Conservation (phyloP, 2,888 invertebrate species). For the Phyllotreta striolata region DNA sequence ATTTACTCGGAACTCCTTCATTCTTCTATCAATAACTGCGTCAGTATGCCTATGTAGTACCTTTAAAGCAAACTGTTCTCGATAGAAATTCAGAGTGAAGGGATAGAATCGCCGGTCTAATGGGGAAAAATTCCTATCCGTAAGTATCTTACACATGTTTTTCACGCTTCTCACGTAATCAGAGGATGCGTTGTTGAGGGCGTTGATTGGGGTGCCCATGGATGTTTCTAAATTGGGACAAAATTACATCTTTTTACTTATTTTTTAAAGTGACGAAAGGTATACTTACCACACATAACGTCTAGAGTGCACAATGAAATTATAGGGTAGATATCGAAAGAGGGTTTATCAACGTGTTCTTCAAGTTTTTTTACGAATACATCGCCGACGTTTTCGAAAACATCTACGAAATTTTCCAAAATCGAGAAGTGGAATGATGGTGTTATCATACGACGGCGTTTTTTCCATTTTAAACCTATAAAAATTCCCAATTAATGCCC, state of each 20-base stretch:
- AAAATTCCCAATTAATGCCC: not conserved
- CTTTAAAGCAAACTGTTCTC: slow-evolving; percentile 62
- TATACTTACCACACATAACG: slow-evolving; percentile 67
- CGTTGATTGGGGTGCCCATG: slow-evolving; percentile 79
- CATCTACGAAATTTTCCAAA: slow-evolving; percentile 73
- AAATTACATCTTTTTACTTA: not conserved
- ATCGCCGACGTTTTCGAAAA: slow-evolving; percentile 71
- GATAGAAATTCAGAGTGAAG: slow-evolving; percentile 67
- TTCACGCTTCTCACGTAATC: slow-evolving; percentile 77
- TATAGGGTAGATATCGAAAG: slow-evolving; percentile 69
- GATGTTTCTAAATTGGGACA: slow-evolving; percentile 72
- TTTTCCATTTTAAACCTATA: slow-evolving; percentile 68
- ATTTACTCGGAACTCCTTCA: slow-evolving; percentile 27
- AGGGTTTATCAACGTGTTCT: slow-evolving; percentile 56
- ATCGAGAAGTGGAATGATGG: slow-evolving; percentile 83
- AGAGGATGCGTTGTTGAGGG: slow-evolving; percentile 73
- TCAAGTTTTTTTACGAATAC: slow-evolving; percentile 67
- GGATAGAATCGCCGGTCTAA: slow-evolving; percentile 63
- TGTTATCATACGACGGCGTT: slow-evolving; percentile 74
- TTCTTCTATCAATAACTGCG: slow-evolving; percentile 28
- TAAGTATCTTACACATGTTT: slow-evolving; percentile 55
- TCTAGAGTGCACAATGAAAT: slow-evolving; percentile 69
- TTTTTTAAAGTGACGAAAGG: not conserved
- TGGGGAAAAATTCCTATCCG: slow-evolving; percentile 53
- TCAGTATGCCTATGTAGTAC: slow-evolving; percentile 42